phyloP scores from a whole-genome alignment of 1,140 invertebrate genomes.

The Zaprionus camerounensis region DNA sequence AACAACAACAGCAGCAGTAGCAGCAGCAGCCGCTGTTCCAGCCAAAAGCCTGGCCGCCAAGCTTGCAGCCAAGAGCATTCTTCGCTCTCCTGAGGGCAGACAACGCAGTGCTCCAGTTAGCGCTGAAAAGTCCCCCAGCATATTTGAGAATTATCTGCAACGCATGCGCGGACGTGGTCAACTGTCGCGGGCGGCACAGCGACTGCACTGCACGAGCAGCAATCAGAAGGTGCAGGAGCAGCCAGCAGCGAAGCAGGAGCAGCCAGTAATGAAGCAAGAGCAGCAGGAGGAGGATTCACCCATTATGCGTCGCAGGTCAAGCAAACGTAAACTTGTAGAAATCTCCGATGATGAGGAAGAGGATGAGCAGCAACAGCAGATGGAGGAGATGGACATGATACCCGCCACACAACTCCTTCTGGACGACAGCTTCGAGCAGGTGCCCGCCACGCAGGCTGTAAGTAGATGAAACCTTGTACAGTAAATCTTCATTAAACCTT shows the following conservation, averaged over 20 bases:
- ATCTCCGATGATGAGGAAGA: constrained; percentile 63
- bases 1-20: not conserved
- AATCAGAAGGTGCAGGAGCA: not conserved
- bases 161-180: constrained; percentile 60
- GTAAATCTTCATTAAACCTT: not conserved
- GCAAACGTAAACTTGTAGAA: constrained; percentile 67
- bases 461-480: not conserved
- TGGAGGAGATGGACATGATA: not conserved
- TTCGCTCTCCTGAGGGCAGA: constrained; percentile 32
- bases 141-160: constrained; percentile 72
- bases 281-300: constrained; percentile 62
- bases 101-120: not conserved
- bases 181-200: constrained; percentile 49
- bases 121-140: constrained; percentile 65
- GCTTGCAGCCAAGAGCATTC: constrained; percentile 49
- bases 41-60: constrained; percentile 57
- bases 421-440: constrained; percentile 45
- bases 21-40: not conserved
- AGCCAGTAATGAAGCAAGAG: not conserved
- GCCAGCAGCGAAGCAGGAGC: not conserved
- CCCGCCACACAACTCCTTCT: constrained; percentile 17
- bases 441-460: constrained; percentile 68
- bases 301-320: constrained; percentile 41
- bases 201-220: constrained; percentile 46
- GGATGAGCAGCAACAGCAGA: constrained; percentile 1